Conservation (phyloP, 2,888 invertebrate genomes). For the Cephus rjabovi region DNA sequence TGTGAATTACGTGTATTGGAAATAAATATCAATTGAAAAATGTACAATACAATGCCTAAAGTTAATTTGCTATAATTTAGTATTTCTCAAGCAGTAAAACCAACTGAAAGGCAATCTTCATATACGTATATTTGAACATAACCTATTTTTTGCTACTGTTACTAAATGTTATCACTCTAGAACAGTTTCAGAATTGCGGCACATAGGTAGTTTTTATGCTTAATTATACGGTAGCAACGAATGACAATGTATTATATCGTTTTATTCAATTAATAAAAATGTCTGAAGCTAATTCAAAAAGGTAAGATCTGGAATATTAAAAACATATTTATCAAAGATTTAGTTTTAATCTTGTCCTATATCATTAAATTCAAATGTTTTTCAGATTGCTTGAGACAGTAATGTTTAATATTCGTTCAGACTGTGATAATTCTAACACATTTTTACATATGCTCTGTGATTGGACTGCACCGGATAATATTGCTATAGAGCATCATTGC, state of each 20-base stretch:
- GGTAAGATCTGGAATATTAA: not conserved
- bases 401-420: not conserved
- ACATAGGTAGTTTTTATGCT: not conserved
- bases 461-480: constrained; percentile 30
- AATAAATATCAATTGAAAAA: not conserved
- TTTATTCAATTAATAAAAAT: not conserved
- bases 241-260: not conserved
- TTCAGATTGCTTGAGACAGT: not conserved
- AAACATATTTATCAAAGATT: not conserved
- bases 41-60: not conserved
- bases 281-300: not conserved
- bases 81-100: not conserved
- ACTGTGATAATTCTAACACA: not conserved
- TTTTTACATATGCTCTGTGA: constrained; percentile 32
- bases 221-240: not conserved
- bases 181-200: not conserved
- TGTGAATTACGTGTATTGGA: not conserved
- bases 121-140: not conserved
- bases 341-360: not conserved
- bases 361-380: not conserved
- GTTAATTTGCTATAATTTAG: not conserved
- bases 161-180: not conserved
- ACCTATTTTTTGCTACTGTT: not conserved
- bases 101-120: too few relatives aligned
- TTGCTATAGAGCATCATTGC: constrained; percentile 49